phyloP scores from a whole-genome alignment of 2,888 invertebrate species.

The Philhelius pedissequus region DNA sequence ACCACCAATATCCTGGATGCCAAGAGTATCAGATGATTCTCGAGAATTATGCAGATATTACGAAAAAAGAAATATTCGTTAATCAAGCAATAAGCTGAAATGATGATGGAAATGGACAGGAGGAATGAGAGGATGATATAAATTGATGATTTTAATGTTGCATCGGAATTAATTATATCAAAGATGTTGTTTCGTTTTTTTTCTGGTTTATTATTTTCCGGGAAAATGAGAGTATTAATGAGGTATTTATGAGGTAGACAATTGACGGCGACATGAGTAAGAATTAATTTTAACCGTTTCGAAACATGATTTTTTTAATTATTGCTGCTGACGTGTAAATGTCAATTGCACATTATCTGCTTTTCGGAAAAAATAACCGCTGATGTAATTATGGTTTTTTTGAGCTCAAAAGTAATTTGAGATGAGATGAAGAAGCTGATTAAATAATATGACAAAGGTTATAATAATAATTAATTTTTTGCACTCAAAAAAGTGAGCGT shows the following conservation, averaged over 20 bases:
- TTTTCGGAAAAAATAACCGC: background rate
- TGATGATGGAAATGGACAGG: conserved; percentile 24
- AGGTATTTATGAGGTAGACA: conserved; percentile 50
- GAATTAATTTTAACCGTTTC: conserved; percentile 56
- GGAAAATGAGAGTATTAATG: background rate
- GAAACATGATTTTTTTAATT: conserved; percentile 10
- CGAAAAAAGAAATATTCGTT: conserved; percentile 55
- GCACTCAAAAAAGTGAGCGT: no score
- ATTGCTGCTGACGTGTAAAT: conserved; percentile 13
- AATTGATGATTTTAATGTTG: conserved; percentile 25
- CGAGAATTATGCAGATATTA: conserved; percentile 20
- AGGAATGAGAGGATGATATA: conserved; percentile 4
- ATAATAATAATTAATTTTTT: background rate
- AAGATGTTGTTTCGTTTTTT: background rate
- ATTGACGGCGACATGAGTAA: conserved; percentile 28
- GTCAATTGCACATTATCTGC: conserved; percentile 31
- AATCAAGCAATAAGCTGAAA: conserved; percentile 62
- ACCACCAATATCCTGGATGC: conserved; percentile 30
- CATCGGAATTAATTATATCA: background rate
- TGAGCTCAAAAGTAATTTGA: background rate
- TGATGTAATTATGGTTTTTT: background rate
- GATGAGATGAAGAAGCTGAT: no score
- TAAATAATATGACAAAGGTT: background rate
- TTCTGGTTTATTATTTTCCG: background rate
- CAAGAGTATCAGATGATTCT: conserved; percentile 3